These are phyloP conservation scores for Acholoe squamosa DNA, from an alignment of 2,888 invertebrate genomes.

Conservation along the genomic window DNA sequence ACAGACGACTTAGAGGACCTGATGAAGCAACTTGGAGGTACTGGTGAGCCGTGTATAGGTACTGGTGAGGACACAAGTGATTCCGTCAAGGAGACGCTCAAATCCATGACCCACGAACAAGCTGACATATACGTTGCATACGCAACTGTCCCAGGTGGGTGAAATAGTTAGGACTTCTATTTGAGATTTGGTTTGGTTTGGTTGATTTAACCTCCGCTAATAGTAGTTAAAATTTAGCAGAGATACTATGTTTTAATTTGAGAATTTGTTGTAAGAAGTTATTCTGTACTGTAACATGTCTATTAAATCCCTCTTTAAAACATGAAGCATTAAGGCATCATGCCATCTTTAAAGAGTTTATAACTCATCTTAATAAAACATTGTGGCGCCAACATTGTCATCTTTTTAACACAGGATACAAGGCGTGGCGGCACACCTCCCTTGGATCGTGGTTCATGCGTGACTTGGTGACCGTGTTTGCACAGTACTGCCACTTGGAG, in stretches of 20 bases:
- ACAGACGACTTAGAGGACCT: not conserved
- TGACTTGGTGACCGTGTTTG: constrained; percentile 7
- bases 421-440: constrained; percentile 38
- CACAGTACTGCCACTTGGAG: constrained; percentile 3
- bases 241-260: too few species aligned
- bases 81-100: not conserved
- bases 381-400: too few species aligned
- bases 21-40: not conserved
- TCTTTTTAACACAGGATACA: not conserved
- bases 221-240: too few species aligned
- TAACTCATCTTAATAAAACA: too few species aligned
- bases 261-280: too few species aligned
- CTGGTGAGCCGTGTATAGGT: not conserved
- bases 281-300: too few species aligned
- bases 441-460: constrained; percentile 43
- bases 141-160: constrained; percentile 32
- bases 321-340: too few species aligned
- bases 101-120: not conserved
- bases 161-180: too few species aligned
- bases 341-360: too few species aligned
- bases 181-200: too few species aligned
- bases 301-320: too few species aligned
- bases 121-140: not conserved
- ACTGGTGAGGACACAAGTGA: not conserved
- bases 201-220: too few species aligned